These are phyloP conservation scores for Penaeus indicus DNA, from an alignment of 1,140 invertebrate genomes.

Conservation along the genomic window DNA sequence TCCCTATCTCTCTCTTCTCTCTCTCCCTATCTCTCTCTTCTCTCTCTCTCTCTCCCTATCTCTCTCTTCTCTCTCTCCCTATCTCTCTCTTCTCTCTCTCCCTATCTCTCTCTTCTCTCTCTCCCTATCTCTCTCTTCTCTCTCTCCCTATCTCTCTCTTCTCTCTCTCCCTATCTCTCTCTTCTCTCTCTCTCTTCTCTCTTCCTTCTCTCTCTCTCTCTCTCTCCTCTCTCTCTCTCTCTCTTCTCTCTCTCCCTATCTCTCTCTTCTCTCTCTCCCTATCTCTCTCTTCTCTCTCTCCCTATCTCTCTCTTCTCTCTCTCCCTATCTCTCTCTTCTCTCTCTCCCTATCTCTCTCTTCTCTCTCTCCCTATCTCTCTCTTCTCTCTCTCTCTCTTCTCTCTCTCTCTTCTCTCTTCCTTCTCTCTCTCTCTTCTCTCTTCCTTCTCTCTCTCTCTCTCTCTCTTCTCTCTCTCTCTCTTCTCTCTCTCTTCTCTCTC, in stretches of 20 bases:
- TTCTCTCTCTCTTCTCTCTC: neutral
- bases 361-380: no score
- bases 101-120: neutral
- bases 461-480: slow-evolving; percentile 19
- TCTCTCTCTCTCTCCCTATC: neutral
- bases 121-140: neutral
- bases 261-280: neutral
- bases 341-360: no score
- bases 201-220: neutral
- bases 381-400: slow-evolving; percentile 16
- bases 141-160: neutral
- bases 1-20: neutral
- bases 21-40: neutral
- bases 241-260: neutral
- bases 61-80: neutral
- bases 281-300: neutral
- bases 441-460: slow-evolving; percentile 16
- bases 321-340: no score
- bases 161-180: neutral
- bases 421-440: neutral
- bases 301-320: neutral
- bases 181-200: neutral
- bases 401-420: no score
- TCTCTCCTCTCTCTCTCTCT: neutral
- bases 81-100: slow-evolving; percentile 17